phyloP scores from a whole-genome alignment of 2,113 vertebrate species.

The Chrysemys picta region DNA sequence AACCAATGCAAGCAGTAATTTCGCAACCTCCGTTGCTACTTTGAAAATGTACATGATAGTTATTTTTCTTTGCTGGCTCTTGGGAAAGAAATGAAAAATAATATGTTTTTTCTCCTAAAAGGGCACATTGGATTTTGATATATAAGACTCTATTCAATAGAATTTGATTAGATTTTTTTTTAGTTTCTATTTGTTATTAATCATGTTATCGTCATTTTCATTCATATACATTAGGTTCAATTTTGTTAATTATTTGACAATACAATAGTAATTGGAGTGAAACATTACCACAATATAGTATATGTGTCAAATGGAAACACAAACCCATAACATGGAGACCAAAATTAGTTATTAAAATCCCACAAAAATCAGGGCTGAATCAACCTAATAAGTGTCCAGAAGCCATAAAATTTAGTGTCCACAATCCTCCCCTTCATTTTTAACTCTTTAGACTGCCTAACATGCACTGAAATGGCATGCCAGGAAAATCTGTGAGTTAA shows the following conservation, averaged over 20 bases:
- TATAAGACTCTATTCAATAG: background rate
- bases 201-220: background rate
- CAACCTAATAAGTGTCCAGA: background rate
- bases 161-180: background rate
- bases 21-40: background rate
- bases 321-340: background rate
- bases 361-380: accelerated
- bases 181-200: background rate
- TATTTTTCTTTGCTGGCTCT: background rate
- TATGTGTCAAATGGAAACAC: background rate
- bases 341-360: background rate
- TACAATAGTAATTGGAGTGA: background rate
- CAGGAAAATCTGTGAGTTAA: background rate
- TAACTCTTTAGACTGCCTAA: background rate
- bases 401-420: background rate
- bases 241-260: background rate
- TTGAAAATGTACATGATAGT: background rate
- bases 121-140: background rate
- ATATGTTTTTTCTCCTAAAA: background rate
- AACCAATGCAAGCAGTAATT: background rate
- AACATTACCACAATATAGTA: background rate
- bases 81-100: background rate
- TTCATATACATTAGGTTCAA: background rate
- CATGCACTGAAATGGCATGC: background rate
- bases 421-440: background rate